These are phyloP conservation scores for Sparus aurata DNA, from an alignment of 2,797 vertebrate species.

Conservation along the genomic window DNA sequence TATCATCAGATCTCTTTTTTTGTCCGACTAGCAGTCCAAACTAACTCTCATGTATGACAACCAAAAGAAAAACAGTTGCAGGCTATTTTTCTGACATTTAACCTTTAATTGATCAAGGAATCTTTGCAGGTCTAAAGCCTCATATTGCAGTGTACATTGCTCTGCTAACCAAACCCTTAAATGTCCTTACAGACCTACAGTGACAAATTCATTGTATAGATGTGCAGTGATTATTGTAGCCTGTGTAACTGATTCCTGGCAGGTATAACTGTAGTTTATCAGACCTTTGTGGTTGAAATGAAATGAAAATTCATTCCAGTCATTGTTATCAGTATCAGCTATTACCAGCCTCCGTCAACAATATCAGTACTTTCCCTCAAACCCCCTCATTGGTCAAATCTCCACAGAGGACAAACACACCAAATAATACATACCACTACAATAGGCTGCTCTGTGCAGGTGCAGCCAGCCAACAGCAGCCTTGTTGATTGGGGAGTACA, in stretches of 20 bases:
- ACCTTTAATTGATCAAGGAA: neutral
- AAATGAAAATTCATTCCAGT: slow-evolving; percentile 37
- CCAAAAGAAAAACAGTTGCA: neutral
- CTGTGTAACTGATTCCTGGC: neutral
- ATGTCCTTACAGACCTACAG: no score
- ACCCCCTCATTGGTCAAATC: neutral
- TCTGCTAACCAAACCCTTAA: neutral
- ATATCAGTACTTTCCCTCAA: slow-evolving; percentile 18
- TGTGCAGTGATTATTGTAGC: neutral
- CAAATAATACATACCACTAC: slow-evolving; percentile 37
- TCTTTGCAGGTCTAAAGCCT: neutral
- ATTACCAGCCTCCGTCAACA: slow-evolving; percentile 50
- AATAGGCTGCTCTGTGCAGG: slow-evolving; percentile 74
- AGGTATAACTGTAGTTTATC: slow-evolving; percentile 5
- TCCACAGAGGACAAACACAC: slow-evolving; percentile 44
- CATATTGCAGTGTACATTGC: no score
- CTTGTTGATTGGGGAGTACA: slow-evolving; percentile 53
- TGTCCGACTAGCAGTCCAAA: neutral
- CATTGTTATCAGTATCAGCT: slow-evolving; percentile 32
- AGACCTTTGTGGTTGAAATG: slow-evolving; percentile 16
- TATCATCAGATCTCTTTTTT: neutral
- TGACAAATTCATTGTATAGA: neutral
- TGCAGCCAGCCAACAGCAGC: slow-evolving; percentile 61
- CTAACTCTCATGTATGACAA: neutral
- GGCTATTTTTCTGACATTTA: neutral